Base-by-base conservation (phyloP, 2,797 vertebrate genomes). In the Pipistrellus kuhlii region DNA sequence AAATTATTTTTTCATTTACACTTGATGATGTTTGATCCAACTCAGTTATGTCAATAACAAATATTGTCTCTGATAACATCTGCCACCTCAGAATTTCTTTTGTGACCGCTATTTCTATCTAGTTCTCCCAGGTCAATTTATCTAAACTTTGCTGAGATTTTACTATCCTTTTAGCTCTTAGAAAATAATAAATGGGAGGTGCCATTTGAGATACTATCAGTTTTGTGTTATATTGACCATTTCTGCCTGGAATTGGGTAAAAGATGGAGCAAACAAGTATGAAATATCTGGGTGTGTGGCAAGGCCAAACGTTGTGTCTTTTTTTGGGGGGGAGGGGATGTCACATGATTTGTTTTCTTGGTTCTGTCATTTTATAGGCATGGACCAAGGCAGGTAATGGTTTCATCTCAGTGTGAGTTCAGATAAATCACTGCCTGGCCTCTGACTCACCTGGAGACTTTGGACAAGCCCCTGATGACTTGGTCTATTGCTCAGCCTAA, bases 211-310 rank as follows among this genome's bases (percentile, higher is more conserved):
- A 21, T 35, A 30, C 62, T 25, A 3, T 88, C n/a, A 30, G 38
- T 62, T 95, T 93, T 53, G 30, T 88, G 59, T 85, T 14, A 17
- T 14, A 5, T 46, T 91, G 51, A 48, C 68, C 68, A 6, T 88
- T 71, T 90, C 85, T 72, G 38, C 51, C 73, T 55, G 86, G 21
- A 88, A 53, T 66, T 46, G 35, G 82, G 32, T 82, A 27, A 80
- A 72, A 94, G 48, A 15, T 57, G 38, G 11, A 59, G 6, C 12
- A 64, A 46, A 83, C 21, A 57, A 32, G 75, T 2, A n/a, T 2
- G 18, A 13, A 23, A 18, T 46, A 11, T 35, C n/a, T 20, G 32
- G 17, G 51, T 41, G 12, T 14, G 1, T 62, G 17, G 27, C 71
- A 12, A 21, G n/a, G 41, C 53, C 48, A 35, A 80, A 84, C 5